Evolutionary conservation across 2,797 vertebrate genomes (phyloP).

Genomic region (Poecilia velifera): DNA sequence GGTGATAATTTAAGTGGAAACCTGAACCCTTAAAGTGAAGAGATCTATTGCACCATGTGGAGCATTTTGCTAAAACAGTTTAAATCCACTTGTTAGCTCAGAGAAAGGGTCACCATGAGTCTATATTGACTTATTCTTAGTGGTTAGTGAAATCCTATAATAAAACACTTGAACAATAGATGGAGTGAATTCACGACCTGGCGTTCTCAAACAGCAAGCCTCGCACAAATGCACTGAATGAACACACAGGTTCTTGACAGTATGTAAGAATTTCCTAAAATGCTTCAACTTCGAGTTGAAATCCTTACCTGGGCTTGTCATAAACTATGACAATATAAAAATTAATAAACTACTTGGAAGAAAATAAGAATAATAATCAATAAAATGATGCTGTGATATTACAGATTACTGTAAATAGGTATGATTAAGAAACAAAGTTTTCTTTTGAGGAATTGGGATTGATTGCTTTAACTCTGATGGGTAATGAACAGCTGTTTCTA

Average conservation of each 20-base stretch:
- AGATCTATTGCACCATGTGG: background rate
- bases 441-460: background rate
- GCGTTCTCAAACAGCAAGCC: background rate
- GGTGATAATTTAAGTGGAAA: conserved; percentile 1
- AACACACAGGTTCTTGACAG: background rate
- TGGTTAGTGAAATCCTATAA: background rate
- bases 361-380: background rate
- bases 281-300: background rate
- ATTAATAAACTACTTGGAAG: background rate
- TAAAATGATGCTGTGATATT: background rate
- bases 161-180: conserved; percentile 1
- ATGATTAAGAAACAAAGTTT: background rate
- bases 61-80: conserved; percentile 9
- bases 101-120: conserved; percentile 1
- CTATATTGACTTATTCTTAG: conserved; percentile 9
- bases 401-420: background rate
- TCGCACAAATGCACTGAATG: background rate
- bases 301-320: background rate
- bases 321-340: background rate
- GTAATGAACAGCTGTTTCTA: background rate
- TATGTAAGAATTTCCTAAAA: background rate
- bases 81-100: background rate
- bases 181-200: background rate
- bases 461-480: background rate
- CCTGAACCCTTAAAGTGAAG: background rate